These are phyloP conservation scores for Dallia pectoralis DNA, from an alignment of 2,797 vertebrate species.

Conservation along the genomic window DNA sequence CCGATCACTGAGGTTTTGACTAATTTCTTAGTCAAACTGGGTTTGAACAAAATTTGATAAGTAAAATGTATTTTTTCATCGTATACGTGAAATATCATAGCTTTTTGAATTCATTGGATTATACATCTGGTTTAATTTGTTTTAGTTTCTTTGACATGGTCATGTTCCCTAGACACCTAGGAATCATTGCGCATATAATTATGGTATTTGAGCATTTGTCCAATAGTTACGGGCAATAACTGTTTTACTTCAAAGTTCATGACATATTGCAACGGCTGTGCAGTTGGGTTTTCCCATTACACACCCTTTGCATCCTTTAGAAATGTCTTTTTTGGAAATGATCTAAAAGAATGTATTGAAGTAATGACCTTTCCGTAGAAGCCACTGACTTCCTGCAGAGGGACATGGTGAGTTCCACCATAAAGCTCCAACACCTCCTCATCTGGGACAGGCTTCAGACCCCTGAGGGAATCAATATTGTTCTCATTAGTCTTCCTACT, in stretches of 20 bases:
- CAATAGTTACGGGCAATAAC: not conserved
- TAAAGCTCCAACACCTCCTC: constrained; percentile 79
- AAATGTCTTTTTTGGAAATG: not conserved
- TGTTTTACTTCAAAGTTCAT: too few relatives aligned
- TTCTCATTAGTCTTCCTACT: not conserved
- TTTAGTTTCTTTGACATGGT: too few relatives aligned
- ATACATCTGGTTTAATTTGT: too few relatives aligned
- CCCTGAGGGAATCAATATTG: constrained; percentile 56
- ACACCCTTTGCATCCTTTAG: not conserved
- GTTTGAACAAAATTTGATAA: too few relatives aligned
- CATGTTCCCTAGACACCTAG: too few relatives aligned
- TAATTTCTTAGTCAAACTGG: too few relatives aligned
- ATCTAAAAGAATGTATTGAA: not conserved
- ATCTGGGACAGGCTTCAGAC: constrained; percentile 78
- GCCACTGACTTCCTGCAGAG: constrained; percentile 81
- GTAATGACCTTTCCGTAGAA: constrained; percentile 84
- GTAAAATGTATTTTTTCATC: too few relatives aligned
- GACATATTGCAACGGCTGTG: not conserved
- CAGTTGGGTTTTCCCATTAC: not conserved
- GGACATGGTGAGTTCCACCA: constrained; percentile 81
- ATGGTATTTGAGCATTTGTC: not conserved
- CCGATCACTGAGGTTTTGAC: too few relatives aligned
- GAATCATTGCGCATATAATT: not conserved
- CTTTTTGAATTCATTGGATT: too few relatives aligned
- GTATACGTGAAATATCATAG: too few relatives aligned